These are phyloP conservation scores for Pluvialis apricaria DNA, from an alignment of 2,113 vertebrate genomes.

Conservation along the genomic window DNA sequence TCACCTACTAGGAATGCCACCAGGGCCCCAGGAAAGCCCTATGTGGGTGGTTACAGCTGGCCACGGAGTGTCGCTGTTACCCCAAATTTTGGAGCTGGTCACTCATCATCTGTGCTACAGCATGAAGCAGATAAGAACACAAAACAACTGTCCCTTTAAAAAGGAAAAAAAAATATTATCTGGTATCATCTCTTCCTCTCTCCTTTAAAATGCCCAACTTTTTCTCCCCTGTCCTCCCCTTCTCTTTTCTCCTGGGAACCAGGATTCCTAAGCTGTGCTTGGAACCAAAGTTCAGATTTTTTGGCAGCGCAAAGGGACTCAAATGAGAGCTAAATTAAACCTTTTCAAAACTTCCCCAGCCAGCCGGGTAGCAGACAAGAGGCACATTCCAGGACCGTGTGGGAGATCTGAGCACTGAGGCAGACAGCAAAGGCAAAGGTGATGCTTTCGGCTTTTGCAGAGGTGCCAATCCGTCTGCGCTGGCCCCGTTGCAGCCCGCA, in stretches of 20 bases:
- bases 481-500: rapidly evolving
- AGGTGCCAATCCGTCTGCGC: conserved; percentile 19
- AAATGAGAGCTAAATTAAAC: conserved; percentile 56
- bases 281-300: conserved; percentile 52
- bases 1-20: rapidly evolving
- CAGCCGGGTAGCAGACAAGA: conserved; percentile 52
- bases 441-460: conserved; percentile 28
- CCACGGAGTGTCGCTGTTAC: conserved; percentile 64
- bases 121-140: neutral
- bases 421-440: conserved; percentile 48
- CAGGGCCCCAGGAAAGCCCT: neutral
- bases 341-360: conserved; percentile 40
- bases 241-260: conserved; percentile 35
- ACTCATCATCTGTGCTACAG: neutral
- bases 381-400: conserved; percentile 46
- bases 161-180: neutral
- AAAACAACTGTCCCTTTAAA: neutral
- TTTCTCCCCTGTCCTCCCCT: neutral
- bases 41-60: neutral
- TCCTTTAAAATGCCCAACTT: neutral
- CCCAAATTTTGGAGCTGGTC: neutral
- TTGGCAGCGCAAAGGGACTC: conserved; percentile 22
- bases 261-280: conserved; percentile 38
- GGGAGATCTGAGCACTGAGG: conserved; percentile 33
- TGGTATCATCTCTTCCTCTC: neutral